These are phyloP conservation scores for Pogonognathellus flavescens DNA, from an alignment of 1,140 invertebrate species.

Conservation along the genomic window DNA sequence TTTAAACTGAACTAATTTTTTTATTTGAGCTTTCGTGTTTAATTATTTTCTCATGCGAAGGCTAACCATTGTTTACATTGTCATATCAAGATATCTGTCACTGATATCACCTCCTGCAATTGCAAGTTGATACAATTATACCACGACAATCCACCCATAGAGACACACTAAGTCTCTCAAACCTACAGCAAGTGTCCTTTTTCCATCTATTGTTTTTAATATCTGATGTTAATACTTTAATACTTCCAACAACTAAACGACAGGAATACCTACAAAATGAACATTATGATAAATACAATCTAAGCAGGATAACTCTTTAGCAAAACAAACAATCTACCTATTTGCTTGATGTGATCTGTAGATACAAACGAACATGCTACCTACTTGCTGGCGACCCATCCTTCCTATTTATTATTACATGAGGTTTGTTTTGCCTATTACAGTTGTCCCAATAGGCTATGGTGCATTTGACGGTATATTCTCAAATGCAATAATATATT, in stretches of 20 bases:
- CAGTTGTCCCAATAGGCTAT: neutral
- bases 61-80: constrained; percentile 29
- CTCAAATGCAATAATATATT: neutral
- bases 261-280: too few relatives aligned
- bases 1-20: constrained; percentile 56
- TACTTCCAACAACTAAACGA: too few relatives aligned
- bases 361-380: neutral
- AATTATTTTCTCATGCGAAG: constrained; percentile 38
- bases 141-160: neutral
- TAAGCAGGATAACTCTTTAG: constrained; percentile 26
- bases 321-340: constrained; percentile 11
- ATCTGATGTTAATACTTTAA: too few relatives aligned
- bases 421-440: too few relatives aligned
- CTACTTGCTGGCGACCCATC: neutral
- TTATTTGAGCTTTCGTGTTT: constrained; percentile 37
- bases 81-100: constrained; percentile 19
- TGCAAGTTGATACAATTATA: neutral
- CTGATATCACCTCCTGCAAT: neutral
- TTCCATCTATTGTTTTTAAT: too few relatives aligned
- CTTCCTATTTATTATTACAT: too few relatives aligned
- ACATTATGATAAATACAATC: too few relatives aligned
- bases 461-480: neutral
- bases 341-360: neutral
- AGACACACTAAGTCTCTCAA: neutral
- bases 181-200: too few relatives aligned